Evolutionary conservation across 2,888 invertebrate genomes (phyloP), one percentile per base, ranked within the genome.

Genomic region (Meliscaeva auricollis): DNA sequence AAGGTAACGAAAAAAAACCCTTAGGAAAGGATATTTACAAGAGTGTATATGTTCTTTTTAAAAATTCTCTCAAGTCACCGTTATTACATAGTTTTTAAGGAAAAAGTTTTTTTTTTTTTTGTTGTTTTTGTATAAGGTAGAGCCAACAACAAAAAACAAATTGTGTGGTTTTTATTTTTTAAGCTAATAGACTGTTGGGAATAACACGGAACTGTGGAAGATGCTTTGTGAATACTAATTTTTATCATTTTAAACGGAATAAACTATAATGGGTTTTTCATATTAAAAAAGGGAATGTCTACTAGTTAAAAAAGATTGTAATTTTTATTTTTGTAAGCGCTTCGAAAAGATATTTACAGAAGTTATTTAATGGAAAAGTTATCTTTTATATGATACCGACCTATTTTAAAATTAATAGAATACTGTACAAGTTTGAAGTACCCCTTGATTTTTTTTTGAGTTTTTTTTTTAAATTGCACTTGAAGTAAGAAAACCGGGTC

Each of bases 151-250:
- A 41, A 13, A 13, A 48, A 20, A 8, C 32, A 38, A 41, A 15
- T n/a, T 13, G 9, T 41, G 17, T 58, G 54, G 26, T 30, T 17
- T 52, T 70, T 60, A 26, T 62, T 46, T 41, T 54, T 74, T 32
- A 48, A 58, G 54, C 35, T 54, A 76, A 80, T 75, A 64, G 46
- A 41, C 69, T 81, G n/a, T n/a, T 22, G 50, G 68, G 60, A 48
- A 26, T 30, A 35, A 66, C 22, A 50, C 30, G 56, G 32, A 46
- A 30, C 30, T 30, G 15, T 1, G 41, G 30, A 48, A 44, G n/a
- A 76, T 56, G 54, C 70, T 35, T 32, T 58, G 8, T 17, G 81
- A 81, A 81, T 81, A 81, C 76, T 76, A 81, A 81, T 81, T 48
- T 20, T 32, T 32, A 66, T 66, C 32, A 66, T n/a, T 35, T 66